Conservation (phyloP, 1,140 invertebrate genomes). For the Lamellibrachia luymesi region DNA sequence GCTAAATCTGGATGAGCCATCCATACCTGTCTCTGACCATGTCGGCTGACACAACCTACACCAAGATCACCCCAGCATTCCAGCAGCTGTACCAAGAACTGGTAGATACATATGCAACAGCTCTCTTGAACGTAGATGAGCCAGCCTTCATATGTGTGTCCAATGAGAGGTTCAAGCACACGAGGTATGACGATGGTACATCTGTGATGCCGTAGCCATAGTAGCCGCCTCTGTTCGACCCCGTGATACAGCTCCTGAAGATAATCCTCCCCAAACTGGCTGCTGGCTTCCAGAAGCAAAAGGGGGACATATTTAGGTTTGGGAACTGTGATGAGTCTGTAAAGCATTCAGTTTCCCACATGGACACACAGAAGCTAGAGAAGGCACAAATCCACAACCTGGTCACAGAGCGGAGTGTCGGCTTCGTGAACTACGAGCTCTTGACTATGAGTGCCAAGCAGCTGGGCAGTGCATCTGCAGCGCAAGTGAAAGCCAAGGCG, state of each 20-base stretch:
- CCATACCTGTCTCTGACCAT: not conserved
- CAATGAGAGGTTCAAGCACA: constrained; percentile 6
- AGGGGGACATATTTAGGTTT: constrained; percentile 13
- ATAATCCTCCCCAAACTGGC: not conserved
- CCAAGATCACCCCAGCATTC: not conserved
- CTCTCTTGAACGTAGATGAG: constrained; percentile 13
- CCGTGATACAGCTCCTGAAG: constrained; percentile 2
- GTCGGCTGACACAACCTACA: not conserved
- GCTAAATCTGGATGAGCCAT: constrained; percentile 1
- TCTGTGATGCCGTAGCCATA: constrained; percentile 4
- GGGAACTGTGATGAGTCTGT: constrained; percentile 12
- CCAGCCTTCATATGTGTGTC: constrained; percentile 11
- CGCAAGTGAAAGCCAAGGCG: constrained; percentile 9
- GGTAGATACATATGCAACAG: not conserved
- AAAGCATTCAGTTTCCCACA: constrained; percentile 12
- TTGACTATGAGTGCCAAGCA: not conserved
- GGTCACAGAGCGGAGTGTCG: no score
- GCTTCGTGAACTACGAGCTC: constrained; percentile 12
- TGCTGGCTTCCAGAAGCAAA: constrained; percentile 17
- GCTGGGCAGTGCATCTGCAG: constrained; percentile 5
- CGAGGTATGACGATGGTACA: constrained; percentile 9
- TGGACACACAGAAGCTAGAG: constrained; percentile 11
- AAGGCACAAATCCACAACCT: constrained; percentile 7
- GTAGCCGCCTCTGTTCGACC: not conserved
- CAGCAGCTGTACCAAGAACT: constrained; percentile 8